phyloP scores from a whole-genome alignment of 2,797 vertebrate species.

The Petrocephalus schoutedeni region DNA sequence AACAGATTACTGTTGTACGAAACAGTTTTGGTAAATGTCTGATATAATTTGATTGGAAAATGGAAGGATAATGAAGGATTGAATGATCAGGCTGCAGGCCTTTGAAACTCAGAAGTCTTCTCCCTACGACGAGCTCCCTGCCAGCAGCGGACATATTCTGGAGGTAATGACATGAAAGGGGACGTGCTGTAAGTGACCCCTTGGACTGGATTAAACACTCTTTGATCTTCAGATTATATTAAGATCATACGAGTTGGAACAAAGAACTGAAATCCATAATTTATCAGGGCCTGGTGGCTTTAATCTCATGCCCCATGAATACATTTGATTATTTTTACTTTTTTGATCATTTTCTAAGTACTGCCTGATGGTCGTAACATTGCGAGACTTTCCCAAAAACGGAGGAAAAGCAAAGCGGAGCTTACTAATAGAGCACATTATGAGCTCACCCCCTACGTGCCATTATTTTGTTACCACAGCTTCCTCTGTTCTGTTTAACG shows the following conservation, averaged over 20 bases:
- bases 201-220: background rate
- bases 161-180: background rate
- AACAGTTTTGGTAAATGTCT: background rate
- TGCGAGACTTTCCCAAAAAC: background rate
- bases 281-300: background rate
- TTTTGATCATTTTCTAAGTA: slow-evolving; percentile 3
- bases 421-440: background rate
- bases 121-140: background rate
- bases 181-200: background rate
- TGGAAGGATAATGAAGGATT: background rate
- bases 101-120: background rate
- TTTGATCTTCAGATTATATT: slow-evolving; percentile 17
- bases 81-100: background rate
- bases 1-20: background rate
- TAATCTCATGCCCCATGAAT: background rate
- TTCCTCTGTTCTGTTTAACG: background rate
- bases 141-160: background rate
- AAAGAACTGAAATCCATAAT: slow-evolving; percentile 13
- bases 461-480: background rate
- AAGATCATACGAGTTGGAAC: background rate
- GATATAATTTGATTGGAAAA: background rate
- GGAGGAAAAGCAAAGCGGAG: background rate
- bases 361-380: background rate
- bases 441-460: background rate
- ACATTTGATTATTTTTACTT: slow-evolving; percentile 6